phyloP scores from a whole-genome alignment of 1,140 invertebrate genomes.

The Philopotamus ludificatus region DNA sequence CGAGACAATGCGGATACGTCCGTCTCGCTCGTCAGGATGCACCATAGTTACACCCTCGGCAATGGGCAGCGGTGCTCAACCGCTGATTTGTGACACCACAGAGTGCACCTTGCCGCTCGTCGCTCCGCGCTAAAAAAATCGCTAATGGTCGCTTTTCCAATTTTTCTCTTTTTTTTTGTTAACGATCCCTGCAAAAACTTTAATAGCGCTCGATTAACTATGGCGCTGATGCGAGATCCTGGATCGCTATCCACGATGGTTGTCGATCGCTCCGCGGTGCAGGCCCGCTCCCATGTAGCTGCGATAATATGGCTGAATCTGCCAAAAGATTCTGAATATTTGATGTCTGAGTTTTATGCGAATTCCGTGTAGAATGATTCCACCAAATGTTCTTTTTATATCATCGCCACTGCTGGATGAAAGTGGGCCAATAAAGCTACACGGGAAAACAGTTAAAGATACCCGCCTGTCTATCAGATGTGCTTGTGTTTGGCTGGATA shows the following conservation, averaged over 20 bases:
- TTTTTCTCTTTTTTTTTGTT: too few relatives aligned
- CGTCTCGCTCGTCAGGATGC: constrained; percentile 35
- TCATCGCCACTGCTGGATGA: neutral
- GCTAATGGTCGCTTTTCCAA: neutral
- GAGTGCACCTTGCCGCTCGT: neutral
- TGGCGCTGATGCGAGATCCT: too few relatives aligned
- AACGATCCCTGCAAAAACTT: too few relatives aligned
- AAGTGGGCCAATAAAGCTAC: constrained; percentile 24
- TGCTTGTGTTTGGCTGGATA: too few relatives aligned
- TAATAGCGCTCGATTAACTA: too few relatives aligned
- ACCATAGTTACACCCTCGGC: constrained; percentile 23
- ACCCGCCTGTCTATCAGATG: neutral
- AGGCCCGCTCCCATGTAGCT: neutral
- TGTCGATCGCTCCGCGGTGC: neutral
- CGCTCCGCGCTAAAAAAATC: neutral
- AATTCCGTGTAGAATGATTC: constrained; percentile 31
- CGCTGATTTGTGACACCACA: neutral
- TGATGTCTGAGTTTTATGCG: constrained; percentile 33
- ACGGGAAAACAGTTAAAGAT: constrained; percentile 15
- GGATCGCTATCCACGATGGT: too few relatives aligned
- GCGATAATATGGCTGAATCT: constrained; percentile 22
- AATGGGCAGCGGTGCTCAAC: neutral
- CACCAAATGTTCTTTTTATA: neutral
- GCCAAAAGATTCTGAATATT: constrained; percentile 38
- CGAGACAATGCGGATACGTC: constrained; percentile 32